Evolutionary conservation across 2,113 vertebrate genomes (phyloP).

Genomic region (Megalops atlanticus): DNA sequence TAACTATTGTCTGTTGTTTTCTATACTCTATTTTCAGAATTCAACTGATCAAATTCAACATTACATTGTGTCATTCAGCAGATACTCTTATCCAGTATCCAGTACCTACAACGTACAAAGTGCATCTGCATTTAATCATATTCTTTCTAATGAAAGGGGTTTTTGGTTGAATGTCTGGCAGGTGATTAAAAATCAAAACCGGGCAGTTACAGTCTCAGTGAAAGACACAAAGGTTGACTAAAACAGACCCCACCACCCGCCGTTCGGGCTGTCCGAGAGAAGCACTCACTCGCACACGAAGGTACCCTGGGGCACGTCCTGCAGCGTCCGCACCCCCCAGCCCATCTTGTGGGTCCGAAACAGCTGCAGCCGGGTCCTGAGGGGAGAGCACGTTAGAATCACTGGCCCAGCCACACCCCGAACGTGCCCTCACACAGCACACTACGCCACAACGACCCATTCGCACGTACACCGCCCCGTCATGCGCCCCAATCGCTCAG

Average conservation of each 20-base stretch:
- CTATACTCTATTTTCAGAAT: no score
- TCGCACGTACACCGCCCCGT: no score
- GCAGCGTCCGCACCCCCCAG: conserved; percentile 90
- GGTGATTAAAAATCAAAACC: background rate
- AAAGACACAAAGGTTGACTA: background rate
- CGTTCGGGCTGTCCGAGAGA: background rate
- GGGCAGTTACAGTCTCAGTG: no score
- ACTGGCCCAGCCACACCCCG: background rate
- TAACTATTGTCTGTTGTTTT: no score
- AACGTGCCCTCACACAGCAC: background rate
- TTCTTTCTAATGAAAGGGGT: no score
- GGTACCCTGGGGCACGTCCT: conserved; percentile 90
- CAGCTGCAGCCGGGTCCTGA: conserved; percentile 87
- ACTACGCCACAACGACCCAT: background rate
- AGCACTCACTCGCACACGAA: conserved; percentile 95
- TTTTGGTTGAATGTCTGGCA: background rate
- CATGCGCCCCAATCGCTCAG: no score
- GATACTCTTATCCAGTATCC: no score
- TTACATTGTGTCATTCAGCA: no score
- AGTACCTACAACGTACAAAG: background rate
- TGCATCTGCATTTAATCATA: background rate
- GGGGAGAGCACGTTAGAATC: conserved; percentile 28
- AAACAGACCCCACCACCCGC: background rate
- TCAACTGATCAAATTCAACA: no score
- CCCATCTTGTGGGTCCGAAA: conserved; percentile 89